phyloP scores from a whole-genome alignment of 1,140 invertebrate species.

The Mesaphorura yosii region DNA sequence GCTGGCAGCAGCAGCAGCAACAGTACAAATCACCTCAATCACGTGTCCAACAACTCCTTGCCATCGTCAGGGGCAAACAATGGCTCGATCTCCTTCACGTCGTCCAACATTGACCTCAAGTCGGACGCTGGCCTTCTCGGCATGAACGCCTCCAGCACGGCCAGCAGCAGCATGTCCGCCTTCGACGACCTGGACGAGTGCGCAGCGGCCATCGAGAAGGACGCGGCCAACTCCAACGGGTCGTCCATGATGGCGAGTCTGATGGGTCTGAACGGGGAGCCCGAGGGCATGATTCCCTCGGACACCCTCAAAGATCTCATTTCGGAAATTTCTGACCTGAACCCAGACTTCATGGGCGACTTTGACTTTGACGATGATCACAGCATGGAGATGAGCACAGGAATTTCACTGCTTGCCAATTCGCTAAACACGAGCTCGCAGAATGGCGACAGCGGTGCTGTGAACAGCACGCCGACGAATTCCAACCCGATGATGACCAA shows the following conservation, averaged over 20 bases:
- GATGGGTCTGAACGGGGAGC: conserved; percentile 62
- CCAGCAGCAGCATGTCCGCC: conserved; percentile 58
- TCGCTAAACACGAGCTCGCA: no score
- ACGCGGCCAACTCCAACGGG: conserved; percentile 52
- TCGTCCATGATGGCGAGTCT: conserved; percentile 55
- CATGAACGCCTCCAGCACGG: conserved; percentile 30
- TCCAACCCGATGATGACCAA: neutral
- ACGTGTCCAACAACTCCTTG: neutral
- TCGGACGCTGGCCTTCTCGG: conserved; percentile 30
- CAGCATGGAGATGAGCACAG: conserved; percentile 33
- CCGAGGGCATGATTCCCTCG: conserved; percentile 64
- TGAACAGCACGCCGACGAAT: neutral
- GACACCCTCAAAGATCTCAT: conserved; percentile 78
- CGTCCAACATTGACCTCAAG: neutral
- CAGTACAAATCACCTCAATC: no score
- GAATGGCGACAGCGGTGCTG: no score
- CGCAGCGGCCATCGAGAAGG: conserved; percentile 64
- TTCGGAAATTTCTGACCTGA: conserved; percentile 68
- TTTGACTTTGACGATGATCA: conserved; percentile 58
- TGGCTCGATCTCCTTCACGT: neutral
- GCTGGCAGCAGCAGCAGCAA: no score
- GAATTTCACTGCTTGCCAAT: conserved; percentile 3
- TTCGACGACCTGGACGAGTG: conserved; percentile 69
- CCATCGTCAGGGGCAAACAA: neutral
- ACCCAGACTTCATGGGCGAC: conserved; percentile 63